Evolutionary conservation across 2,113 vertebrate genomes (phyloP).

Genomic region (Eurypyga helias): DNA sequence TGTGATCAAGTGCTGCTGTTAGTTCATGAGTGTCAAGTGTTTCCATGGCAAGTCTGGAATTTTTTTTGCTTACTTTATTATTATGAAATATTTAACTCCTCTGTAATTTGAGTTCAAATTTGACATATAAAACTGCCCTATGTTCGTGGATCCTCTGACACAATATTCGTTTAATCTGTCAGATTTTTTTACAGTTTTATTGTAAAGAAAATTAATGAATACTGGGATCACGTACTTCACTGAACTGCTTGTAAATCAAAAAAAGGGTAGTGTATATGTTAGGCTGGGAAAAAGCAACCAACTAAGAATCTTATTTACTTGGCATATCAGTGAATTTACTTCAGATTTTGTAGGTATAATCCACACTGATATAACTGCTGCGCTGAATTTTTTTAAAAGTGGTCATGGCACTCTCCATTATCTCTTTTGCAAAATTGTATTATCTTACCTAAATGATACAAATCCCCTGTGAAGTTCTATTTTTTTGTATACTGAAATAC

Average conservation of each 20-base stretch:
- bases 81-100: neutral
- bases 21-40: neutral
- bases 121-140: neutral
- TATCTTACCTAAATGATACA: neutral
- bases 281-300: neutral
- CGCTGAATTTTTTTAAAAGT: neutral
- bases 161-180: neutral
- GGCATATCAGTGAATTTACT: neutral
- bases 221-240: neutral
- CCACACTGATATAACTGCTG: neutral
- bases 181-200: neutral
- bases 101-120: neutral
- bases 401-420: neutral
- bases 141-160: neutral
- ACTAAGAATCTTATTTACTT: neutral
- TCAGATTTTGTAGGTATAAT: neutral
- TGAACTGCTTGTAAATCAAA: constrained; percentile 10
- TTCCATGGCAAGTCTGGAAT: neutral
- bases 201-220: constrained; percentile 18
- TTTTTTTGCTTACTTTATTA: constrained; percentile 16
- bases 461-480: neutral
- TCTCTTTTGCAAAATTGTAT: neutral
- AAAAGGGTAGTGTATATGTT: neutral
- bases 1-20: neutral
- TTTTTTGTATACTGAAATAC: neutral